Evolutionary conservation across 2,888 invertebrate genomes (phyloP).

Genomic region (Agrotis exclamationis): DNA sequence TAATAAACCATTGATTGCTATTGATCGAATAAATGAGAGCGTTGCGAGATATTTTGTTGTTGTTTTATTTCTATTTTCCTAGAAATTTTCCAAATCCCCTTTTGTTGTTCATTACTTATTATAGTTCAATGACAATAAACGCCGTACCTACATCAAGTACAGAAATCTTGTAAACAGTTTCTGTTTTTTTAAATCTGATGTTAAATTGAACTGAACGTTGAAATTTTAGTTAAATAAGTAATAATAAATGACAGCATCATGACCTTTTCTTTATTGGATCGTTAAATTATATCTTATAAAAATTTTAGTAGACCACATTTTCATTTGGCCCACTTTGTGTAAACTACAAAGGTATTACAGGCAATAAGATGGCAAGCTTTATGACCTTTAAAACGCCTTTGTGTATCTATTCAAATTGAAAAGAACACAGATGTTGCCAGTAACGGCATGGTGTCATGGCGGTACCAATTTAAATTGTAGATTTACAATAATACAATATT

Average conservation of each 20-base stretch:
- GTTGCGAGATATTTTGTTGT: conserved; percentile 35
- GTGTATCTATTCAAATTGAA: conserved; percentile 24
- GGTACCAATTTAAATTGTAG: conserved; percentile 34
- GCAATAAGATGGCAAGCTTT: conserved; percentile 35
- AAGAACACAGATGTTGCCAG: conserved; percentile 27
- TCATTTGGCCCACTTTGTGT: neutral
- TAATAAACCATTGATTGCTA: conserved; percentile 38
- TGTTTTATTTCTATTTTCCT: conserved; percentile 26
- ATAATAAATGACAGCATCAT: no score
- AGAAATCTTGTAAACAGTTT: no score
- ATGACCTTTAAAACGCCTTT: conserved; percentile 22
- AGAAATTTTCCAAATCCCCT: neutral
- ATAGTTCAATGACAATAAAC: no score
- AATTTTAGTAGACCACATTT: conserved; percentile 7
- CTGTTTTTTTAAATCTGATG: neutral
- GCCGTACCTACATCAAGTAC: no score
- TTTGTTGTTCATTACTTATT: neutral
- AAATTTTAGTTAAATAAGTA: no score
- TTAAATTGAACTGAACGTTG: no score
- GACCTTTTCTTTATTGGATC: no score
- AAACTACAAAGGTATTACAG: conserved; percentile 2
- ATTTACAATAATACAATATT: conserved; percentile 40
- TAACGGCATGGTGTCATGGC: conserved; percentile 18
- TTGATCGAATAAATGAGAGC: conserved; percentile 59
- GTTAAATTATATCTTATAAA: neutral